phyloP scores from a whole-genome alignment of 2,113 vertebrate genomes.

The Diadophis punctatus region DNA sequence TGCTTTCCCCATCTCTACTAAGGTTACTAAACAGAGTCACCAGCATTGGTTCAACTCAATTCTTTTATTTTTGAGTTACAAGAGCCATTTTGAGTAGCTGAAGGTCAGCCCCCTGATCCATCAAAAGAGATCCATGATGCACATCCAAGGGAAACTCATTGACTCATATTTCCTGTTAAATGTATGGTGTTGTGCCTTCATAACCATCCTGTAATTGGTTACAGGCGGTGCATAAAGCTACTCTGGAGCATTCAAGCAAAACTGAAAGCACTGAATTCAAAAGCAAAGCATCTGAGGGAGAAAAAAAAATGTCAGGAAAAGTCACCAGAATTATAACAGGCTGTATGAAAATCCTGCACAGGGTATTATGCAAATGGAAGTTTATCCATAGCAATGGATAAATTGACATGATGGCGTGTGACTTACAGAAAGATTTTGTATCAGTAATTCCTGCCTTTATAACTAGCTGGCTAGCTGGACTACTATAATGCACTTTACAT shows the following conservation, averaged over 20 bases:
- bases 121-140: neutral
- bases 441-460: neutral
- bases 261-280: neutral
- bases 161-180: neutral
- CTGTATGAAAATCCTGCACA: neutral
- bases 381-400: neutral
- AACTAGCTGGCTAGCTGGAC: neutral
- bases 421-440: neutral
- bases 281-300: neutral
- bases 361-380: neutral
- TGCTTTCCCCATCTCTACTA: neutral
- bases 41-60: neutral
- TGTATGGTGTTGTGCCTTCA: neutral
- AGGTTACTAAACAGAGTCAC: neutral
- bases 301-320: neutral
- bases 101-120: neutral
- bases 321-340: neutral
- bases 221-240: neutral
- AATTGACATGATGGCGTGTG: neutral
- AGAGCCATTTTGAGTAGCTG: neutral
- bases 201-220: neutral
- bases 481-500: neutral
- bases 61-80: neutral
- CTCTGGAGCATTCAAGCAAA: neutral
- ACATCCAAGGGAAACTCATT: neutral